Evolutionary conservation across 2,113 vertebrate species (phyloP).

Genomic region (Corapipo altera): DNA sequence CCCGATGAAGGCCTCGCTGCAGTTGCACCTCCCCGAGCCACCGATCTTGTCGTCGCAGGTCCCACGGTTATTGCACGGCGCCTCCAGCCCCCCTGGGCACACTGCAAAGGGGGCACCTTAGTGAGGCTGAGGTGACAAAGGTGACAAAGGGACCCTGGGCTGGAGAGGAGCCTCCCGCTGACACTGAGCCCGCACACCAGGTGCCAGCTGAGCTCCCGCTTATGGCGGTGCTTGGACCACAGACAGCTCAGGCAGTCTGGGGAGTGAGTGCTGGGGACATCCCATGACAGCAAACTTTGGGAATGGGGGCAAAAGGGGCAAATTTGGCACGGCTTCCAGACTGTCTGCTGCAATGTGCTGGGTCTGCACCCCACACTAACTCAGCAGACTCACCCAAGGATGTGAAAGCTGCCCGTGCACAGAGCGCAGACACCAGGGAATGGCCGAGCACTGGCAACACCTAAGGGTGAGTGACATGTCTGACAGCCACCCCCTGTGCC

Average conservation of each 20-base stretch:
- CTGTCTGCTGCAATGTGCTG: not conserved
- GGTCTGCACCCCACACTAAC: not conserved
- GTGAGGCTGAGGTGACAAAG: not conserved
- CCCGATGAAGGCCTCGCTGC: conserved; percentile 79
- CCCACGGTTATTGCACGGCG: conserved; percentile 79
- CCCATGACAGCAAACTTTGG: not conserved
- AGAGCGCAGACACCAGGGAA: not conserved
- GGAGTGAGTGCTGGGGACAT: not conserved
- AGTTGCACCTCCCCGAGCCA: conserved; percentile 81
- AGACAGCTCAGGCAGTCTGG: not conserved
- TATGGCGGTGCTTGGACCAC: rapidly evolving
- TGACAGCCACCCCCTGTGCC: not conserved
- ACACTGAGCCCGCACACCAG: not conserved
- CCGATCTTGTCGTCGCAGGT: conserved; percentile 75
- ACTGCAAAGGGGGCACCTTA: conserved; percentile 65
- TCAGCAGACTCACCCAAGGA: not conserved
- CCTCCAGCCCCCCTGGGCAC: conserved; percentile 86
- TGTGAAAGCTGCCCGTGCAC: not conserved
- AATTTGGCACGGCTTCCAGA: not conserved
- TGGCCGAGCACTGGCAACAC: not conserved
- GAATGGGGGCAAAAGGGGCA: not conserved
- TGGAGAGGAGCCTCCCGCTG: not conserved
- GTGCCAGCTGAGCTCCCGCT: not conserved
- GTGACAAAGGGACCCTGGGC: not conserved
- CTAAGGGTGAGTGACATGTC: not conserved